Base-by-base conservation (phyloP, 2,797 vertebrate genomes). In the Cirrhinus molitorella region DNA sequence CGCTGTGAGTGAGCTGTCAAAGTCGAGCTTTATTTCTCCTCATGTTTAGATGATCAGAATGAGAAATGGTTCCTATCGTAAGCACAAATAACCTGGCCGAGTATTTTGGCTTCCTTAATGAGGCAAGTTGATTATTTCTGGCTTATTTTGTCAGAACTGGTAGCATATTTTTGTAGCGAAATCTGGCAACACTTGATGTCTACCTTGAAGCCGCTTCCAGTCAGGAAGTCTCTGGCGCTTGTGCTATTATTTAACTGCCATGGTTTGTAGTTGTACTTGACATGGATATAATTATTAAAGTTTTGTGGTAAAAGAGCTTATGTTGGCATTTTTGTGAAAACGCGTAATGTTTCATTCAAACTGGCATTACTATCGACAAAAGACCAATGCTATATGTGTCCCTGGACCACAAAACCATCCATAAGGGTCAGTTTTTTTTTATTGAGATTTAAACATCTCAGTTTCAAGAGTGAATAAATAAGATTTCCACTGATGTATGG, bases 1-100 rank as follows among this genome's bases (percentile, higher is more conserved):
- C 51, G 73, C 73, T 74, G 71, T 34, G 72, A 5, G 49, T 55
- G 34, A 55, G 21, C 31, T 57, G 51, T 57, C 72, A 57, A 75
- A 37, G 72, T 21, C 72, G 14, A 75, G 31, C n/a, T 13, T 40
- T 6, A 57, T 74, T 55, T 57, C 31, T 74, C 4, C 21, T 23
- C 34, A 1, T 57, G 21, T 43, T 57, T 21, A 23, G 34, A 17
- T 40, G 19, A n/a, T 53, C 49, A 8, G 3, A 31, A 51, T 6
- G 28, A 9, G 49, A 53, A 73, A n/a, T 16, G 13, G 6, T 53
- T 53, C 3, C 28, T 34, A 7, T 37, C 11, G 0, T 34, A 0
- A 4, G 3, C 28, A 11, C 3, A 4, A 57, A 40, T 8, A 11
- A 23, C 31, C 11, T 7, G 34, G 3, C 4, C 6, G 55, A 9